These are phyloP conservation scores for Ammodytes dubius DNA, from an alignment of 2,113 vertebrate genomes.

Conservation along the genomic window DNA sequence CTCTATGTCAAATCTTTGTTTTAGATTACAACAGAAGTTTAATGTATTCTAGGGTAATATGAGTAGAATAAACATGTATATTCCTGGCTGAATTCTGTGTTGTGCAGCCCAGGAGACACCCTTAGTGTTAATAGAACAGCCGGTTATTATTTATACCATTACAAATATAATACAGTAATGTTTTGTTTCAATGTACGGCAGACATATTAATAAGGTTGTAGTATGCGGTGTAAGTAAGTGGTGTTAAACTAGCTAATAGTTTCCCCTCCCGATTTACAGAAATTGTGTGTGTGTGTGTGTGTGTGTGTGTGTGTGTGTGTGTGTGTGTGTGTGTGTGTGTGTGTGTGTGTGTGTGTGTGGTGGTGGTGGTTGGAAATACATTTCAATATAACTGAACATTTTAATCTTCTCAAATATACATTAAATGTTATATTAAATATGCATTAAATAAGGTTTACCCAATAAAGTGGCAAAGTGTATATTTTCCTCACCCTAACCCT, in stretches of 20 bases:
- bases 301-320: no score
- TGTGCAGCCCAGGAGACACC: neutral
- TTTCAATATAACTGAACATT: neutral
- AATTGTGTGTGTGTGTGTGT: neutral
- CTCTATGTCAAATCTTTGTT: no score
- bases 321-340: no score
- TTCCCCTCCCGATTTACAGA: neutral
- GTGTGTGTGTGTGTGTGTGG: no score
- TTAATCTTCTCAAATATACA: neutral
- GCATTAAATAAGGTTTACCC: neutral
- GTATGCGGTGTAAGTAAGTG: neutral
- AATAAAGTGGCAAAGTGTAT: neutral
- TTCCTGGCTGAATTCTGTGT: neutral
- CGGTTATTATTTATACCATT: neutral
- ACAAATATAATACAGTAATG: neutral
- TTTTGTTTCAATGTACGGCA: neutral
- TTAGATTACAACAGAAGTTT: no score
- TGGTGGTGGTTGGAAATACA: neutral
- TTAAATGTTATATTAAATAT: neutral
- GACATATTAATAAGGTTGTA: neutral
- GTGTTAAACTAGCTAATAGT: neutral
- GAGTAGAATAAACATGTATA: neutral
- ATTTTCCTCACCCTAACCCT: neutral
- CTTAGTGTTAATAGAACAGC: neutral
- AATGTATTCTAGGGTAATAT: no score